Evolutionary conservation across 2,888 invertebrate species (phyloP).

Genomic region (Auanema sp.): DNA sequence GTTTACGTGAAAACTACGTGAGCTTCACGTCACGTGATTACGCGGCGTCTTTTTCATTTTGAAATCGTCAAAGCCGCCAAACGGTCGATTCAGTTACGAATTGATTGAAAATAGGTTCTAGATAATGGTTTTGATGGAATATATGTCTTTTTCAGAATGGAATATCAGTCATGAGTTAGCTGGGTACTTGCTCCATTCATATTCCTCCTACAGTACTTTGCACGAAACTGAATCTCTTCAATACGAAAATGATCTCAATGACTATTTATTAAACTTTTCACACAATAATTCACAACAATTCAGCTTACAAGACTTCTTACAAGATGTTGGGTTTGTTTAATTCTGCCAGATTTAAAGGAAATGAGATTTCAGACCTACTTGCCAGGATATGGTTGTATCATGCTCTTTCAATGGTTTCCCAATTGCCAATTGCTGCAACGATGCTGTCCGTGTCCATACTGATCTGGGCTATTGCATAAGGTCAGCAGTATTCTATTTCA

Average conservation of each 20-base stretch:
- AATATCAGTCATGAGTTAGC: conserved; percentile 27
- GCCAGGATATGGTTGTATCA: conserved; percentile 35
- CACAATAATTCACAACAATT: neutral
- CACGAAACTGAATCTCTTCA: too few species aligned
- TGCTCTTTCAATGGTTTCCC: conserved; percentile 38
- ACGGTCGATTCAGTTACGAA: neutral
- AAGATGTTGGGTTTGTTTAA: conserved; percentile 8
- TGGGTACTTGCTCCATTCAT: conserved; percentile 27
- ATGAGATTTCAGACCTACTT: conserved; percentile 27
- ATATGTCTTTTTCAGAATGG: conserved; percentile 19
- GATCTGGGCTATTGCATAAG: conserved; percentile 40
- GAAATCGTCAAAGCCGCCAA: neutral
- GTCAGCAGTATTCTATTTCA: conserved; percentile 3
- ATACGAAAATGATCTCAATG: too few species aligned
- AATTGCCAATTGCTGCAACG: conserved; percentile 36
- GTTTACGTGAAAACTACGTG: neutral
- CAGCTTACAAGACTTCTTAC: conserved; percentile 8
- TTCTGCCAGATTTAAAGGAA: too few species aligned
- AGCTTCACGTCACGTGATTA: neutral
- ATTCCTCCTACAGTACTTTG: conserved; percentile 10
- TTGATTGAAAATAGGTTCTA: neutral
- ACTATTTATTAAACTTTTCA: too few species aligned
- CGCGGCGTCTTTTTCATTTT: neutral
- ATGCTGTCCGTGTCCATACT: conserved; percentile 29
- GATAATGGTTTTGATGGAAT: neutral